Base-by-base conservation (phyloP, 1,140 invertebrate genomes). In the Magallana gigas region DNA sequence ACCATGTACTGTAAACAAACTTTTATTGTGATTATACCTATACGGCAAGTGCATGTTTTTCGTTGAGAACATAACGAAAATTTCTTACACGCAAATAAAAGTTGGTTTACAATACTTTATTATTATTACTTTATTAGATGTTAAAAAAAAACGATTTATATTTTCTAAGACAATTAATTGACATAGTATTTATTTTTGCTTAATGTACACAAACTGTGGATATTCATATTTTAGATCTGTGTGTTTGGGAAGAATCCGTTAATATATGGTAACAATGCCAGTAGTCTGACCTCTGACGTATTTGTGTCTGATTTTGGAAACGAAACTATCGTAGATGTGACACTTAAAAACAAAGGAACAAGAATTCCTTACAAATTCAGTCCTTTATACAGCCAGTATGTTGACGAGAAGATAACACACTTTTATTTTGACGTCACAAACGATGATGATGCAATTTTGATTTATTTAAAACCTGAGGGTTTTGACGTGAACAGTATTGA, bases 371-470 rank as follows among this genome's bases (percentile, higher is more conserved):
- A 57, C 14, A 12, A 8, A 23, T 71, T 60, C 14, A 68, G 68
- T 11, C 83, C 11, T 9, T 12, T n/a, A 60, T 80, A n/a, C 56
- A 76, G 14, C 60, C 82, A 58, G 82, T 59, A 8, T 83, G 81
- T 58, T 58, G 82, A 6, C 80, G 36, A 57, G 36, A 16, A 8
- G 36, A 85, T 57, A 57, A 71, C 36, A 23, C 23, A 58, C 58
- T 57, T 58, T 68, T 59, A 18, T n/a, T 80, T 76, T 59, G 64
- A 85, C 48, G 68, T 89, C 8, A 8, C 14, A 16, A 76, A 85
- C 16, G 16, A 76, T 18, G 85, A 85, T 68, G 85, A 85, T 23
- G 62, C 85, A 57, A 68, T 76, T 18, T 18, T 85, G 6, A 80
- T 85, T 23, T 85, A 85, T 48, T 3, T 82, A 56, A 57, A 82